Percentiles rank a stretch among this genome's conserved stretches.
These are phyloP conservation scores for Criorhina ranunculi DNA, from an alignment of 2,888 invertebrate species.

Conservation along the genomic window DNA sequence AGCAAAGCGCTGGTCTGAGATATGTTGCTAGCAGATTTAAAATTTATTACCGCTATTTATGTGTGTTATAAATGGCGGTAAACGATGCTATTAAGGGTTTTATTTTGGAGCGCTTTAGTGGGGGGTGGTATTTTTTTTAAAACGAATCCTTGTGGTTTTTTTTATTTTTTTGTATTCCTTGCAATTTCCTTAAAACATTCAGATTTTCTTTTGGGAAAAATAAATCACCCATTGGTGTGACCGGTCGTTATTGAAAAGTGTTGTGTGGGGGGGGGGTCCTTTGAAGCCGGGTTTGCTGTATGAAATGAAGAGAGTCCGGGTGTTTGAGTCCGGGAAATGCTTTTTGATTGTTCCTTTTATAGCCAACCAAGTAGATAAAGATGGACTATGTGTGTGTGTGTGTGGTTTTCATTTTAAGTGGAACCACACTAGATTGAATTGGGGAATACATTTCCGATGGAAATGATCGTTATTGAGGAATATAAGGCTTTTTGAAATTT, in stretches of 20 bases:
- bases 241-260: constrained; percentile 42
- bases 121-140: neutral
- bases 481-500: neutral
- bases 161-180: constrained; percentile 13
- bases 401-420: neutral
- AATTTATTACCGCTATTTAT: constrained; percentile 74
- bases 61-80: constrained; percentile 57
- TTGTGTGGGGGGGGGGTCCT: neutral
- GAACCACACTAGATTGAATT: neutral
- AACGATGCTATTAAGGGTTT: constrained; percentile 61
- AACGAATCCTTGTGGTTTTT: constrained; percentile 15
- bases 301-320: no score
- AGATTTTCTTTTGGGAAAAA: constrained; percentile 10
- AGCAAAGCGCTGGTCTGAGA: constrained; percentile 36
- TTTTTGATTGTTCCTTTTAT: constrained; percentile 63
- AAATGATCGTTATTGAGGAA: constrained; percentile 1
- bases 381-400: neutral
- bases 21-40: constrained; percentile 70
- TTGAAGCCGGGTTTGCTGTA: neutral
- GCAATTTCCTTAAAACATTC: constrained; percentile 40
- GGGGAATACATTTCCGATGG: constrained; percentile 5
- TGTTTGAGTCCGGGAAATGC: constrained; percentile 18
- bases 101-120: neutral
- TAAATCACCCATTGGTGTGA: constrained; percentile 41
- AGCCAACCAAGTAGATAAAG: constrained; percentile 54